These are phyloP conservation scores for Psittacula echo DNA, from an alignment of 2,797 vertebrate species.

Conservation along the genomic window DNA sequence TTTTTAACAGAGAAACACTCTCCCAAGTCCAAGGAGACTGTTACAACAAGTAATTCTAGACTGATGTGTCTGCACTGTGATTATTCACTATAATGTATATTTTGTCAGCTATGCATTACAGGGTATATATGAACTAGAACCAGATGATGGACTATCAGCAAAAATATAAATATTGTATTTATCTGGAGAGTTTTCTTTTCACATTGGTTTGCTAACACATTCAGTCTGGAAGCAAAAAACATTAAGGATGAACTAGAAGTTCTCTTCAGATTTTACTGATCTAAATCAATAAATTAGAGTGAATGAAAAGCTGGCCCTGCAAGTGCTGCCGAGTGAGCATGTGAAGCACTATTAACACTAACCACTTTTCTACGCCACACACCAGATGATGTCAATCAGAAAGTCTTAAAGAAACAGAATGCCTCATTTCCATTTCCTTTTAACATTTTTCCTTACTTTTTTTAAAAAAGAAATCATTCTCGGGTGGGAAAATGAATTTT, in stretches of 20 bases:
- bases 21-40: background rate
- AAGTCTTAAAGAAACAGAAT: background rate
- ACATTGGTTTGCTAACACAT: background rate
- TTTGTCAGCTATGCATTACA: background rate
- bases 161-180: background rate
- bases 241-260: background rate
- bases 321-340: background rate
- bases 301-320: background rate
- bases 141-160: background rate
- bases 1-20: conserved; percentile 13
- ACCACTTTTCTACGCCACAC: background rate
- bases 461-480: background rate
- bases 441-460: background rate
- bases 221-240: background rate
- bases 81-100: conserved; percentile 8
- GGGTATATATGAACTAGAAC: background rate
- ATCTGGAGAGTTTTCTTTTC: background rate
- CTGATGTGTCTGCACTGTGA: background rate
- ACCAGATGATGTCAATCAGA: background rate
- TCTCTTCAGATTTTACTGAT: background rate
- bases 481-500: background rate
- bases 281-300: background rate
- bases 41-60: background rate
- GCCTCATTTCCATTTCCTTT: background rate
- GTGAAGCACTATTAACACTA: background rate